Base-by-base conservation (phyloP, 2,113 vertebrate genomes). In the Lepisosteus osseus region DNA sequence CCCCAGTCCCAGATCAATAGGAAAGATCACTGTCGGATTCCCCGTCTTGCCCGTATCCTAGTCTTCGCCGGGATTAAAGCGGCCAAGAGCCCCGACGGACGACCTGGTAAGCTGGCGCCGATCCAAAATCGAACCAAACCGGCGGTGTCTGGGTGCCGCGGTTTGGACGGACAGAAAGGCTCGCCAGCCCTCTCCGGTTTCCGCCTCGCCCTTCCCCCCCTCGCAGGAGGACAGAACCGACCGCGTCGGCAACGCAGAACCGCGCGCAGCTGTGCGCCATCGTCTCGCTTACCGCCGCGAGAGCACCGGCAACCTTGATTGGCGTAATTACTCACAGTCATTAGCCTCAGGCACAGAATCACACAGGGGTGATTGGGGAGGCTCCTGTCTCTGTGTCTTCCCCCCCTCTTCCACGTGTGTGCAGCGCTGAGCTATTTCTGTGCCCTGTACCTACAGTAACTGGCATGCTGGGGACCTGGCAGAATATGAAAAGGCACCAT, bases 281-380 rank as follows among this genome's bases (percentile, higher is more conserved):
- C 42, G 3, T 62, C 67, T 68, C 56, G 29, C 17, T 74, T 29
- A 66, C 44, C 7, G 8, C 54, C 54, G 56, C 14, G 9, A 51
- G 47, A 51, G 47, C 47, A 74, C 80, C 78, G 79, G 1, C 47
- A 74, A 80, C 78, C 80, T 76, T 2, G 61, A 85, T 89, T 90
- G 83, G 85, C 81, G 83, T 87, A 88, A 89, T 89, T 93, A 89
- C 90, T 93, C 88, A 91, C 85, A 63, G 80, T 86, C 81, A 85
- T 86, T 88, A 86, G 82, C 83, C 79, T 79, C 71, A 78, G 73
- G 77, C 76, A 74, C 74, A 76, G 62, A 72, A 78, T 76, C 55
- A 67, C 68, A 76, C 61, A 65, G 67, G 54, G 62, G 29, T 29
- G 2, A 29, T 29, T 29, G 29, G 29, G 29, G 29, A 29, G 29